Evolutionary conservation across 2,797 vertebrate genomes (phyloP).

Genomic region (Adelosebastes latens): DNA sequence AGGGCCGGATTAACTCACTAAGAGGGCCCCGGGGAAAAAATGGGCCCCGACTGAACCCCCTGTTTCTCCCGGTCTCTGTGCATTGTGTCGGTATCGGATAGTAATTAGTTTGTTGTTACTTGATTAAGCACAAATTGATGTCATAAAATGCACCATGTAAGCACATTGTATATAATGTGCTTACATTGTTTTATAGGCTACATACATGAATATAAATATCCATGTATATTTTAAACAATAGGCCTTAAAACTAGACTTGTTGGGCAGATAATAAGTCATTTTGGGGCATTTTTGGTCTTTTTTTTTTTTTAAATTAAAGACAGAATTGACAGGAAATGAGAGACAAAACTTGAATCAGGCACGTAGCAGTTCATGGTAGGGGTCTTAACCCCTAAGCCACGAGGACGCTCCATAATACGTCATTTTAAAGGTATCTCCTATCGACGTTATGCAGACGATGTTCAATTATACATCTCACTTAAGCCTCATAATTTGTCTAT

Average conservation of each 20-base stretch:
- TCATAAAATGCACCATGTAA: not conserved
- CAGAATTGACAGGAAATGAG: not conserved
- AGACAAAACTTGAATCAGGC: not conserved
- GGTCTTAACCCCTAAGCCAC: not conserved
- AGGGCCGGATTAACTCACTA: not conserved
- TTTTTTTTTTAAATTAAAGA: not conserved
- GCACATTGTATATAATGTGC: not conserved
- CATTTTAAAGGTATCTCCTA: not conserved
- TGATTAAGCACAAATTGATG: not conserved
- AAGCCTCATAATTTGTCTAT: not conserved
- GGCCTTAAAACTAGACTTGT: not conserved
- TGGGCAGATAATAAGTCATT: not conserved
- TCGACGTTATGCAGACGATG: not conserved
- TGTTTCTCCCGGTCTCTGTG: not conserved
- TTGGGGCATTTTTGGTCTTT: not conserved
- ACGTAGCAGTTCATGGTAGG: no score
- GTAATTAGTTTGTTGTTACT: not conserved
- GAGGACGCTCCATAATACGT: rapidly evolving
- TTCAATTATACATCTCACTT: not conserved
- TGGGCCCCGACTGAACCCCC: not conserved
- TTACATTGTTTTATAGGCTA: not conserved
- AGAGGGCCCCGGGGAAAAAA: not conserved
- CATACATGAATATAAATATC: not conserved
- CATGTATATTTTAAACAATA: not conserved
- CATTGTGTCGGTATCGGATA: not conserved